Evolutionary conservation across 1,140 invertebrate genomes (phyloP).

Genomic region (Vanessa tameamea): DNA sequence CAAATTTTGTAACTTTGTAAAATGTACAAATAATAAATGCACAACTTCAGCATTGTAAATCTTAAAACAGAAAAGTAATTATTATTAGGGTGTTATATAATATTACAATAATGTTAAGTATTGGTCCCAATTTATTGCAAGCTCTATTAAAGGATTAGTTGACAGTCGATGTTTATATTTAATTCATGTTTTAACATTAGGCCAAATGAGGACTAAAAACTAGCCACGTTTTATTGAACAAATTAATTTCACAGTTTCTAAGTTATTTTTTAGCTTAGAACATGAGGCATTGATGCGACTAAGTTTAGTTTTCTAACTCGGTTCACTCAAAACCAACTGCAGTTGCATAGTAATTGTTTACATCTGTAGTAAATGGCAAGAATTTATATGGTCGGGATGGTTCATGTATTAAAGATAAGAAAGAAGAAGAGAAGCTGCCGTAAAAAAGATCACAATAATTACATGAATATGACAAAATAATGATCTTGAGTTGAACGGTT

Average conservation of each 20-base stretch:
- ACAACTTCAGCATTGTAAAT: constrained; percentile 79
- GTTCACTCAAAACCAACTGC: constrained; percentile 63
- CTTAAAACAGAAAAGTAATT: constrained; percentile 41
- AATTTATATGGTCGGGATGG: constrained; percentile 9
- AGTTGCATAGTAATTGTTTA: constrained; percentile 43
- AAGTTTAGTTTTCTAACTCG: not conserved
- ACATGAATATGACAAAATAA: not conserved
- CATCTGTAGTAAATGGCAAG: constrained; percentile 9
- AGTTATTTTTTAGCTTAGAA: not conserved
- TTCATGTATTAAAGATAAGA: not conserved
- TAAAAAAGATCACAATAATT: not conserved
- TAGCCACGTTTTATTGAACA: not conserved
- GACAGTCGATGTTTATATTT: constrained; percentile 3
- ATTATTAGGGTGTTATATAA: constrained; percentile 48
- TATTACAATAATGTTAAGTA: constrained; percentile 45
- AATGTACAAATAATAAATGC: constrained; percentile 80
- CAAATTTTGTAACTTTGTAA: constrained; percentile 68
- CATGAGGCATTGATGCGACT: not conserved
- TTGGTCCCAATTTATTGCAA: constrained; percentile 68
- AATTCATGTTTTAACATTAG: constrained; percentile 26
- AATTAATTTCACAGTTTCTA: no score
- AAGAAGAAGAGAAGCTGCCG: not conserved
- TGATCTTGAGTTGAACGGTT: not conserved
- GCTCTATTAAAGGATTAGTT: constrained; percentile 35
- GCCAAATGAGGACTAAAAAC: constrained; percentile 33